Evolutionary conservation across 2,888 invertebrate species (phyloP).

Genomic region (Physocephala rufipes): DNA sequence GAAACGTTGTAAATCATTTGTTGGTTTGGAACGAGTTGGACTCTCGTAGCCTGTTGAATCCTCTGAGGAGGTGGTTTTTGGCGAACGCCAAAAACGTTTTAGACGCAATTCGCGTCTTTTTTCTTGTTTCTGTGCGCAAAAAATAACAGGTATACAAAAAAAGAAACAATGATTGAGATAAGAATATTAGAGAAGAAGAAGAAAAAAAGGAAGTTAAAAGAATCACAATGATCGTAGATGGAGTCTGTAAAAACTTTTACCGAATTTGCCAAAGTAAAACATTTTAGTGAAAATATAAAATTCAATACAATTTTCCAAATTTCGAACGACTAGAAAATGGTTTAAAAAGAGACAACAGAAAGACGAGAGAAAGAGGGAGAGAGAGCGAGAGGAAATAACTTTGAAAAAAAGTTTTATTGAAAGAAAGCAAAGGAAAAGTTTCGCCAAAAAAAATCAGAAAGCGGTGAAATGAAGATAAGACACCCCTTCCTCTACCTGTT

Average conservation of each 20-base stretch:
- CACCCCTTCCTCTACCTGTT: background rate
- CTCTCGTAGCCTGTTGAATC: constrained; percentile 68
- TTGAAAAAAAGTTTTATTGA: background rate
- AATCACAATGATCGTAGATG: background rate
- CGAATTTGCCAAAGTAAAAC: background rate
- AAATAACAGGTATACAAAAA: constrained; percentile 14
- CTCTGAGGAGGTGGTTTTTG: constrained; percentile 66
- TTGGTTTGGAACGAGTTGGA: constrained; percentile 63
- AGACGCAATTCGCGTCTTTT: constrained; percentile 67
- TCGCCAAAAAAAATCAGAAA: background rate
- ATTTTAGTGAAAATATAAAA: background rate
- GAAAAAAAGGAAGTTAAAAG: background rate
- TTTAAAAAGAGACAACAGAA: background rate
- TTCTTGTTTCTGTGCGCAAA: constrained; percentile 66
- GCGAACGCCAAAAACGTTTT: constrained; percentile 66
- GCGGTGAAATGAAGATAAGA: background rate
- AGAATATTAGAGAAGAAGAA: background rate
- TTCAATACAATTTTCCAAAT: background rate
- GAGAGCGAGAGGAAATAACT: background rate
- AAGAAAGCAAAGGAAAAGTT: background rate
- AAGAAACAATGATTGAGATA: background rate
- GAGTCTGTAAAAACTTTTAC: background rate
- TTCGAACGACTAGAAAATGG: background rate
- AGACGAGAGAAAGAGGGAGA: background rate
- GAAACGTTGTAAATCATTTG: constrained; percentile 62